Conservation (phyloP, 2,797 vertebrate genomes). For the Enteromius afrohamiltoni region DNA sequence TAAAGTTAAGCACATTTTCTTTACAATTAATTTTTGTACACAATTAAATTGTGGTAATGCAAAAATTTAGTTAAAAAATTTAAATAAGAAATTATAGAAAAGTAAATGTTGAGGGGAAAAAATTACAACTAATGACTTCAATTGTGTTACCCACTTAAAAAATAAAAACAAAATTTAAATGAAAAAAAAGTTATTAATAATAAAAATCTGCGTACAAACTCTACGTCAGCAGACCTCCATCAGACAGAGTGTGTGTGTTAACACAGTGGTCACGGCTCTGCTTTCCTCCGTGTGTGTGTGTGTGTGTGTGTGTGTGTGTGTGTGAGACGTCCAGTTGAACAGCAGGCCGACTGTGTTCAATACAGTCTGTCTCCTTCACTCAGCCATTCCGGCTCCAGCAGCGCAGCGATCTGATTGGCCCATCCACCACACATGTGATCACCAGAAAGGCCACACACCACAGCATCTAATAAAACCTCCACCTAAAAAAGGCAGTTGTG, state of each 20-base stretch:
- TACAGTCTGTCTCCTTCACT: background rate
- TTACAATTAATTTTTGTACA: background rate
- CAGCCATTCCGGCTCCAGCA: constrained; percentile 27
- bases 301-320: background rate
- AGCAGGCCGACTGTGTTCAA: constrained; percentile 43
- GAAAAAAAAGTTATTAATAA: too few species aligned
- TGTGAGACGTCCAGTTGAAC: constrained; percentile 23
- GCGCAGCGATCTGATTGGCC: constrained; percentile 22
- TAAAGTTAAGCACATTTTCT: background rate
- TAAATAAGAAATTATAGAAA: background rate
- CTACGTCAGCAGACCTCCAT: constrained; percentile 9
- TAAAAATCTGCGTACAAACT: background rate
- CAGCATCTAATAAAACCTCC: background rate
- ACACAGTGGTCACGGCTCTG: constrained; percentile 12
- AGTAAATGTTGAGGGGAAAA: background rate
- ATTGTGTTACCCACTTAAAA: too few species aligned
- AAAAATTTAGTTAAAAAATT: too few species aligned
- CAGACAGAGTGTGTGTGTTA: background rate
- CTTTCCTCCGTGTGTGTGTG: background rate
- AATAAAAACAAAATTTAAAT: too few species aligned
- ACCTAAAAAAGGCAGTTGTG: background rate
- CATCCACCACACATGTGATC: constrained; percentile 39
- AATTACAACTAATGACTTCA: too few species aligned
- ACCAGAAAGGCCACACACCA: constrained; percentile 38
- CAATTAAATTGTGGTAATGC: background rate